Conservation (phyloP, 2,797 vertebrate species). For the Lerista edwardsae region DNA sequence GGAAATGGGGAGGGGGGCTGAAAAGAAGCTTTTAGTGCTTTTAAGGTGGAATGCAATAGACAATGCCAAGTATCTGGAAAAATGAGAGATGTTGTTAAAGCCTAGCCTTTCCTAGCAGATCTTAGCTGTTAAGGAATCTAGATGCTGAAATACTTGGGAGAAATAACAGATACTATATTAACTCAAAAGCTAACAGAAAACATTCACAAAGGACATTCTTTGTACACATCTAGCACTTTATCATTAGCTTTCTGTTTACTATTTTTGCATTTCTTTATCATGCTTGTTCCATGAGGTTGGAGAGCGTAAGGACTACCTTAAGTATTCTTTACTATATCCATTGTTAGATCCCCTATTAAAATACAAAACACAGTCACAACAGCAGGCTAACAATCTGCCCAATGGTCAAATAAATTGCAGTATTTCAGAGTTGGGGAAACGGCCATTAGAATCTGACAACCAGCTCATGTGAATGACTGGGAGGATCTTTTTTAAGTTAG, state of each 20-base stretch:
- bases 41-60: conserved; percentile 11
- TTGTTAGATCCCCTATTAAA: conserved; percentile 66
- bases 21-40: neutral
- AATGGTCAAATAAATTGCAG: conserved; percentile 71
- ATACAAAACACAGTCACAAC: conserved; percentile 54
- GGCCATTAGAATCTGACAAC: conserved; percentile 73
- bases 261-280: fast-evolving
- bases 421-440: conserved; percentile 63
- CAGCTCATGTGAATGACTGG: conserved; percentile 54
- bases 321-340: conserved; percentile 47
- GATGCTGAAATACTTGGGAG: fast-evolving
- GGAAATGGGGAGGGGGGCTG: neutral
- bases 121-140: conserved; percentile 50
- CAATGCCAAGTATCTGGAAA: neutral
- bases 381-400: conserved; percentile 63
- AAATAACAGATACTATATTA: neutral
- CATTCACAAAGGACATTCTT: neutral
- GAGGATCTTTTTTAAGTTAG: neutral
- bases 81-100: conserved; percentile 19
- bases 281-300: neutral
- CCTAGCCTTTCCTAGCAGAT: conserved; percentile 17
- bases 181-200: neutral
- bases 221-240: neutral
- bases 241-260: neutral
- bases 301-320: conserved; percentile 56